These are phyloP conservation scores for Platichthys flesus DNA, from an alignment of 2,113 vertebrate species.

Conservation along the genomic window DNA sequence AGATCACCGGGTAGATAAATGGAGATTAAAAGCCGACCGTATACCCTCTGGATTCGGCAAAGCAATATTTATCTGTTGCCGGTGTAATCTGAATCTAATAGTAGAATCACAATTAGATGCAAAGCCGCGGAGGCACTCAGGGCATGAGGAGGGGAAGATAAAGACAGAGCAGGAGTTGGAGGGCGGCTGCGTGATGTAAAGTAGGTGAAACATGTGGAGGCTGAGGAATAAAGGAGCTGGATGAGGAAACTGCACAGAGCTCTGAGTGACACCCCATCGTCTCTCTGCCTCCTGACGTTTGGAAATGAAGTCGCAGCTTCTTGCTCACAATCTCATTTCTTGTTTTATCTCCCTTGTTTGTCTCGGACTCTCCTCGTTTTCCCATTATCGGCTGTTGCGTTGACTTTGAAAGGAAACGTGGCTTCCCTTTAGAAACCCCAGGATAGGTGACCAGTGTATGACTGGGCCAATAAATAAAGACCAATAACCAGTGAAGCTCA, in stretches of 20 bases:
- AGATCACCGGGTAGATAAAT: neutral
- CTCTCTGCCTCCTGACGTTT: constrained; percentile 1
- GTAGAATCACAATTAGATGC: constrained; percentile 43
- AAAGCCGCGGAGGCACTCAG: constrained; percentile 17
- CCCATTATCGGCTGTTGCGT: neutral
- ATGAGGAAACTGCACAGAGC: neutral
- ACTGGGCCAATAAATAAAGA: no score
- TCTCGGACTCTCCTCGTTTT: neutral
- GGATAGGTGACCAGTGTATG: no score
- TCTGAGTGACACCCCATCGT: constrained; percentile 5
- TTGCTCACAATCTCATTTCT: neutral
- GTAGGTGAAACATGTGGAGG: constrained; percentile 27
- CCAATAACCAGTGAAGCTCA: no score
- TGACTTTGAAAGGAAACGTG: neutral
- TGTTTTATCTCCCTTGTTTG: neutral
- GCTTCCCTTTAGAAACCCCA: neutral
- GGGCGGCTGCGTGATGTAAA: constrained; percentile 32
- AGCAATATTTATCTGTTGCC: constrained; percentile 30
- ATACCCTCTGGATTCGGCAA: neutral
- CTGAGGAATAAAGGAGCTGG: neutral
- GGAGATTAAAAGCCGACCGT: neutral
- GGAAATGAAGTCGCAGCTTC: neutral
- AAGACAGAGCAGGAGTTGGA: neutral
- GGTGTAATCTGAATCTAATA: constrained; percentile 26
- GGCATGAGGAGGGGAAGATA: constrained; percentile 13